These are phyloP conservation scores for Bedellia somnulentella DNA, from an alignment of 2,888 invertebrate genomes.

Conservation along the genomic window DNA sequence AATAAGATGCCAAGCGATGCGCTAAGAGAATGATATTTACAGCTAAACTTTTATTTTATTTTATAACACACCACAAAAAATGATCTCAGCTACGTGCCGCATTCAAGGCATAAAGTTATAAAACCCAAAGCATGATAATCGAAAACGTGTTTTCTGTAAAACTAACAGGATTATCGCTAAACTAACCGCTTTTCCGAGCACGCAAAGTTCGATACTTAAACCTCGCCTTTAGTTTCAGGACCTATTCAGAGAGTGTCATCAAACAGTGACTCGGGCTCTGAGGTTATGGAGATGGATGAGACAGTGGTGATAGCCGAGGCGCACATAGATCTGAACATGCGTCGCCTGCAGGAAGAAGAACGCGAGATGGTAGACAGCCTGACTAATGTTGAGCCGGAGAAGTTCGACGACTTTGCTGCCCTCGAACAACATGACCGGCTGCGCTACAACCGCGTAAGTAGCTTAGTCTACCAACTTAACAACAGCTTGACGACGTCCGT, in stretches of 20 bases:
- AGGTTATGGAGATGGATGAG: constrained; percentile 92
- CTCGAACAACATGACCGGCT: constrained; percentile 39
- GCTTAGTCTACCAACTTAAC: no score
- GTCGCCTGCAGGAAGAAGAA: constrained; percentile 67
- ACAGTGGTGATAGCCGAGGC: constrained; percentile 68
- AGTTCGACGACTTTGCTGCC: constrained; percentile 33
- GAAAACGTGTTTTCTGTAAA: no score
- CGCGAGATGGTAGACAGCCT: constrained; percentile 75
- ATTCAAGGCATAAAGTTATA: no score
- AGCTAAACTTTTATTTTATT: no score
- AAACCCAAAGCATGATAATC: no score
- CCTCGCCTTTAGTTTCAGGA: constrained; percentile 61
- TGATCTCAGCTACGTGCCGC: no score
- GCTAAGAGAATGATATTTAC: no score
- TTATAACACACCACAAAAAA: no score
- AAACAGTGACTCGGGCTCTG: constrained; percentile 84
- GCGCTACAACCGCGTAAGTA: constrained; percentile 33
- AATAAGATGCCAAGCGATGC: no score
- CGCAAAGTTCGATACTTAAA: no score
- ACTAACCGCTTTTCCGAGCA: background rate
- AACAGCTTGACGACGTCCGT: no score
- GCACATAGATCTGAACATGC: constrained; percentile 33
- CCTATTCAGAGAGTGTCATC: constrained; percentile 88
- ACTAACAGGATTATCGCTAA: background rate
- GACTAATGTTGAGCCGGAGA: constrained; percentile 66